Base-by-base conservation (phyloP, 2,113 vertebrate species). In the Melanerpes aurifrons region DNA sequence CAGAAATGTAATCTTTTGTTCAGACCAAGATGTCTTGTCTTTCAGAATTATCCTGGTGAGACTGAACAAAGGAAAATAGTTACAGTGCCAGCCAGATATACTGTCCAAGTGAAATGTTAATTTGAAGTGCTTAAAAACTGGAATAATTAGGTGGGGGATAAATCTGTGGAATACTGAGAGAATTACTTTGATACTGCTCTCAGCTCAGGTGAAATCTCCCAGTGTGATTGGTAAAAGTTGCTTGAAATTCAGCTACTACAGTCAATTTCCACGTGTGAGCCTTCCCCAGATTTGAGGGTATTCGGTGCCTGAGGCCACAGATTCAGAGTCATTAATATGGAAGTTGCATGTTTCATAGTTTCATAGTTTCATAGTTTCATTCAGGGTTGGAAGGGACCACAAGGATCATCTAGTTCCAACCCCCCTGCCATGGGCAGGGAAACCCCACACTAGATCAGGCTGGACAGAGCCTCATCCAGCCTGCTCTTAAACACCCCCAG, bases 21-120 rank as follows among this genome's bases (percentile, higher is more conserved):
- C 77, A 91, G 64, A 50, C 29, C 63, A 73, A 76, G 61, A 57
- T 80, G 68, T 64, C 72, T 88, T 91, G 93, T 95, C 84, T 96
- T 92, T 76, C 59, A 28, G 43, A 80, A 91, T 94, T 90, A 82
- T 43, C 76, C 63, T 50, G 81, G 75, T 84, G 76, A 90, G 87
- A 91, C 13, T 54, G 87, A 92, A 86, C 54, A 91, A 89, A 92
- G 56, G 89, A 66, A 78, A 77, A 84, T 53, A 88, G 88, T 86
- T 87, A 81, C 70, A 63, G 75, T 78, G 90, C 82, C 91, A 91
- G 82, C 56, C 47, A 92, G 71, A 85, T 90, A 28, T 7, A 73
- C 62, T 70, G 70, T 76, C 90, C 93, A 86, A 88, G 80, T 86
- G 90, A 94, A 95, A 90, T 61, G 80, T 96, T 95, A 93, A 96